Percentiles rank a stretch among this genome's conserved stretches.
phyloP scores from a whole-genome alignment of 1,140 invertebrate species.

The Pseudachorutes palmiensis region DNA sequence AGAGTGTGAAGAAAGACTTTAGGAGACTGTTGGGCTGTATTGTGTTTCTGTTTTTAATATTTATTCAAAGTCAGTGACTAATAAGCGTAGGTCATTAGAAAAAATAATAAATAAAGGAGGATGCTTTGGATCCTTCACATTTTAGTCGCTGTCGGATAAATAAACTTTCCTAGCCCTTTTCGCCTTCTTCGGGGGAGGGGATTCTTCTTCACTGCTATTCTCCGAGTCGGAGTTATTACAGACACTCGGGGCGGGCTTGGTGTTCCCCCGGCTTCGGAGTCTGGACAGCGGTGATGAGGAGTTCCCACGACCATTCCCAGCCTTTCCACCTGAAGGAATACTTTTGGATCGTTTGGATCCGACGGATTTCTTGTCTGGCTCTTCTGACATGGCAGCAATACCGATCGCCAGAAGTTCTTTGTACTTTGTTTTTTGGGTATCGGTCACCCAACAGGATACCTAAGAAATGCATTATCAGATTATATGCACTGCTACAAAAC shows the following conservation, averaged over 20 bases:
- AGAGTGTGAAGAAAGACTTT: neutral
- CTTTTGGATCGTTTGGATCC: conserved; percentile 17
- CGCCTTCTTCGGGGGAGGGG: conserved; percentile 1
- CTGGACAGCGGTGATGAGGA: conserved; percentile 15
- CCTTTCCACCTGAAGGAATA: conserved; percentile 18
- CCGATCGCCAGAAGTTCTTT: conserved; percentile 82
- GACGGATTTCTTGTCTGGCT: conserved; percentile 29
- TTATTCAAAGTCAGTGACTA: neutral
- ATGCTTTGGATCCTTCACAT: neutral
- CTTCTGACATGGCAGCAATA: conserved; percentile 79
- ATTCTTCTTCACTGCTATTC: neutral
- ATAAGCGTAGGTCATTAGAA: neutral
- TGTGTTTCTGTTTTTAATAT: neutral
- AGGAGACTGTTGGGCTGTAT: neutral
- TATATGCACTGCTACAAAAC: neutral
- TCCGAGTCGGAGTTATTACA: neutral
- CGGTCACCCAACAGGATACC: conserved; percentile 47
- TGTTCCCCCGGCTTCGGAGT: conserved; percentile 25
- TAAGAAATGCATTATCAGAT: conserved; percentile 14
- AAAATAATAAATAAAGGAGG: neutral
- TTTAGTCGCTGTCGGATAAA: conserved; percentile 4
- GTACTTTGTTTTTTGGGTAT: conserved; percentile 77
- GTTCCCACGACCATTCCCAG: neutral
- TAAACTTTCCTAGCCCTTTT: neutral
- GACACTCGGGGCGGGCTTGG: too few relatives aligned